These are phyloP conservation scores for Ostrea edulis DNA, from an alignment of 1,140 invertebrate genomes.

Conservation along the genomic window DNA sequence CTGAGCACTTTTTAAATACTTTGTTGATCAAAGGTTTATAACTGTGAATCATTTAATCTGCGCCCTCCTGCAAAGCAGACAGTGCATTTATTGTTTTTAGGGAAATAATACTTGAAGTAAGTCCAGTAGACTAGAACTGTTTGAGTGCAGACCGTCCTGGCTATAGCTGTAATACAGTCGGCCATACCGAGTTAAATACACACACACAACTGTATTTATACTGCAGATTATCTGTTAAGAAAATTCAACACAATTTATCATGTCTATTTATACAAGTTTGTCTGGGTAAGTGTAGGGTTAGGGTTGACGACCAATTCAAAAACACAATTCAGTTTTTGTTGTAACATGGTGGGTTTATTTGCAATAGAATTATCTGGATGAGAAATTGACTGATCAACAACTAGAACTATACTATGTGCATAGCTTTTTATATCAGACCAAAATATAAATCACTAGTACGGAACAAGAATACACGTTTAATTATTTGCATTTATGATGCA, in stretches of 20 bases:
- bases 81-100: constrained; percentile 25
- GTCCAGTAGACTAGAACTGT: not conserved
- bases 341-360: too few relatives aligned
- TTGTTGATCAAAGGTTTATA: not conserved
- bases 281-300: constrained; percentile 7
- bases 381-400: too few relatives aligned
- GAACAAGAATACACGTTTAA: too few relatives aligned
- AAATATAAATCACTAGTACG: too few relatives aligned
- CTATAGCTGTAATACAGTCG: not conserved
- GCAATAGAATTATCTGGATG: too few relatives aligned
- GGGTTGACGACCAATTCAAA: not conserved
- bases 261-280: constrained; percentile 30
- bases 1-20: not conserved
- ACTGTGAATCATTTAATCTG: not conserved
- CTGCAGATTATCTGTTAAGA: constrained; percentile 23
- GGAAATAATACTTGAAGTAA: not conserved
- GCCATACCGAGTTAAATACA: constrained; percentile 3
- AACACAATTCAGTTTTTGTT: too few relatives aligned
- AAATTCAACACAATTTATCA: constrained; percentile 38
- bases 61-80: not conserved
- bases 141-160: not conserved
- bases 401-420: too few relatives aligned
- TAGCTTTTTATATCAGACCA: too few relatives aligned
- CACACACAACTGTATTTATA: constrained; percentile 19
- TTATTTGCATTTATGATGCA: too few relatives aligned